Percentiles rank a stretch among this genome's conserved stretches.
Evolutionary conservation across 2,888 invertebrate species (phyloP).

Genomic region (Tridacna crocea): DNA sequence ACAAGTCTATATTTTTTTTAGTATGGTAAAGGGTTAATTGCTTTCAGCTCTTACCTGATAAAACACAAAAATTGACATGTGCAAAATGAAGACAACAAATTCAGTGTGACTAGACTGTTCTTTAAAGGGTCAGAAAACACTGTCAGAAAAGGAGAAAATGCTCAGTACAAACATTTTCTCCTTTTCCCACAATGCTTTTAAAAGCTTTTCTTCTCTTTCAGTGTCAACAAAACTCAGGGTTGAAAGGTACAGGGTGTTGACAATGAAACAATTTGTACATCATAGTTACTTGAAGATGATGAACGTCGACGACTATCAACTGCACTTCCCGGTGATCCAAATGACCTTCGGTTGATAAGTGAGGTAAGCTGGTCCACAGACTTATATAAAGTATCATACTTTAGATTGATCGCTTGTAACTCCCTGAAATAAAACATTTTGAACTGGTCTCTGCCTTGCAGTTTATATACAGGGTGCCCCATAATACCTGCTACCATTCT

Average conservation of each 20-base stretch:
- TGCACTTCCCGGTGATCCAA: constrained; percentile 58
- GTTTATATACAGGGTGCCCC: neutral
- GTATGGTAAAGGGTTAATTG: too few relatives aligned
- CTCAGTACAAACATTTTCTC: neutral
- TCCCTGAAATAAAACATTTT: constrained; percentile 52
- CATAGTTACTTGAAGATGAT: constrained; percentile 49
- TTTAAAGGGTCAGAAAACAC: neutral
- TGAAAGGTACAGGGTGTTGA: too few relatives aligned
- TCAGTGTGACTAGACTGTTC: too few relatives aligned
- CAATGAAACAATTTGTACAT: too few relatives aligned
- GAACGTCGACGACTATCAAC: constrained; percentile 53
- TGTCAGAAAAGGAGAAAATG: neutral
- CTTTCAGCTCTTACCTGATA: too few relatives aligned
- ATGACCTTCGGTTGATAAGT: constrained; percentile 55
- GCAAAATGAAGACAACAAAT: too few relatives aligned
- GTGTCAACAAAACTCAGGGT: too few relatives aligned
- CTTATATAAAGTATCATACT: constrained; percentile 65
- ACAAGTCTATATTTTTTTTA: too few relatives aligned
- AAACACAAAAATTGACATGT: too few relatives aligned
- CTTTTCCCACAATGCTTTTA: neutral
- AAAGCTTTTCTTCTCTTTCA: too few relatives aligned
- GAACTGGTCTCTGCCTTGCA: too few relatives aligned
- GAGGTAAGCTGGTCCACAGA: constrained; percentile 64
- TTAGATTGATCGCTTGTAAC: constrained; percentile 66
- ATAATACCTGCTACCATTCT: neutral